Conservation (phyloP, 2,888 invertebrate species). For the Sycophila texana region DNA sequence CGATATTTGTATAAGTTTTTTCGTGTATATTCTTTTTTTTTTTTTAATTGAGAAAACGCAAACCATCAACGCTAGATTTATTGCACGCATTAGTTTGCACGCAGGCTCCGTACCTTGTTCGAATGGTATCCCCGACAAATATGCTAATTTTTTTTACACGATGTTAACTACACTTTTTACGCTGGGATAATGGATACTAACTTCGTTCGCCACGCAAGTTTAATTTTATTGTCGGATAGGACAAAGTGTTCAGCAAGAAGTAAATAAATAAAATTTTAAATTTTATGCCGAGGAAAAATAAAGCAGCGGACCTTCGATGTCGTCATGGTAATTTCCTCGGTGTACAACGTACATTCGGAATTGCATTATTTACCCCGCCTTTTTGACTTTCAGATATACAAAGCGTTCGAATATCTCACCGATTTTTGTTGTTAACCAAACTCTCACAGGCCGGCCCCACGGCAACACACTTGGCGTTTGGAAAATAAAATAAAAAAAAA, state of each 20-base stretch:
- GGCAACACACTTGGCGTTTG: not conserved
- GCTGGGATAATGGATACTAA: too few species aligned
- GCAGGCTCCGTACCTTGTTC: too few species aligned
- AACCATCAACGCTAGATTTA: too few species aligned
- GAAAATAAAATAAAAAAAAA: not conserved
- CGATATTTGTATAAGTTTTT: too few species aligned
- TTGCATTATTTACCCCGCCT: slow-evolving; percentile 47
- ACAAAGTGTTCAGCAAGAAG: not conserved
- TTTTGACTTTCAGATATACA: slow-evolving; percentile 53
- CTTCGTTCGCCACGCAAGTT: too few species aligned
- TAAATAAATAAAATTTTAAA: slow-evolving; percentile 33
- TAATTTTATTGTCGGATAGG: too few species aligned
- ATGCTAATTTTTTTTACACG: too few species aligned
- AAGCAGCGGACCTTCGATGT: slow-evolving; percentile 50
- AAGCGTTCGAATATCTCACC: slow-evolving; percentile 23
- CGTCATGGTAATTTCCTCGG: slow-evolving; percentile 11
- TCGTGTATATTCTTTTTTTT: too few species aligned
- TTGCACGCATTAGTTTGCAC: too few species aligned
- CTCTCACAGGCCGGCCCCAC: not conserved
- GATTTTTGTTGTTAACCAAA: not conserved
- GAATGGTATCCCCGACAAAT: too few species aligned
- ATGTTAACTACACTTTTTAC: too few species aligned
- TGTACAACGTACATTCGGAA: slow-evolving; percentile 1
- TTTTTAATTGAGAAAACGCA: too few species aligned
- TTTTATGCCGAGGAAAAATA: slow-evolving; percentile 29